phyloP scores from a whole-genome alignment of 2,888 invertebrate species.

The Punctoribates punctum region DNA sequence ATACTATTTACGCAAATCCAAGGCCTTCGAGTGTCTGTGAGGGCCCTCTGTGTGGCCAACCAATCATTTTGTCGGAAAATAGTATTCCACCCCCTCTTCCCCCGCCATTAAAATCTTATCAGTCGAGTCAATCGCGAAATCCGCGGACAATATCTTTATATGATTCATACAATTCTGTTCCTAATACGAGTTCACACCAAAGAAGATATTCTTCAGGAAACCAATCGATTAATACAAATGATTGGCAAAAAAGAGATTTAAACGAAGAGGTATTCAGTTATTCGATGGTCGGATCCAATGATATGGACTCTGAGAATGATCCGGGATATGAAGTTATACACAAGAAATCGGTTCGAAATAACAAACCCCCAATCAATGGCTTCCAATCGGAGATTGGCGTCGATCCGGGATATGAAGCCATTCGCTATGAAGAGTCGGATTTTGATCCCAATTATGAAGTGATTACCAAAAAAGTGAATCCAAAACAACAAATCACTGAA shows the following conservation, averaged over 20 bases:
- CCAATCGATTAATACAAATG: background rate
- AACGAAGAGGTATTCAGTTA: constrained; percentile 5
- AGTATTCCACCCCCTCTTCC: constrained; percentile 43
- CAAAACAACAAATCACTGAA: background rate
- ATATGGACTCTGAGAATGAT: constrained; percentile 33
- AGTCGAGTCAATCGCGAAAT: constrained; percentile 10
- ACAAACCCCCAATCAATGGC: background rate
- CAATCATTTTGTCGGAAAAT: background rate
- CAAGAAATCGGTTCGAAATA: background rate
- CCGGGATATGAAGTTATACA: constrained; percentile 39
- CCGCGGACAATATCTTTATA: constrained; percentile 37
- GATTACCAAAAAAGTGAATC: constrained; percentile 27
- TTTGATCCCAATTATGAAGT: constrained; percentile 40
- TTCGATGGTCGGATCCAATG: background rate
- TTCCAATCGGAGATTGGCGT: background rate
- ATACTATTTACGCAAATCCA: background rate
- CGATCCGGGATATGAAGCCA: constrained; percentile 43
- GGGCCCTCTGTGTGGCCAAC: too few species aligned
- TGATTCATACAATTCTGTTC: constrained; percentile 24
- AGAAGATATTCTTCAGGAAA: constrained; percentile 23
- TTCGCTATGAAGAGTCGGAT: constrained; percentile 22
- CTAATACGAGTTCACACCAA: constrained; percentile 23
- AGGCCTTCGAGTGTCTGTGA: constrained; percentile 29
- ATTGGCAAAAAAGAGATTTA: constrained; percentile 1
- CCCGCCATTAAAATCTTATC: constrained; percentile 35